Conservation (phyloP, 92 coral and sea anemone genomes). For the Epizoanthus scotinus region DNA sequence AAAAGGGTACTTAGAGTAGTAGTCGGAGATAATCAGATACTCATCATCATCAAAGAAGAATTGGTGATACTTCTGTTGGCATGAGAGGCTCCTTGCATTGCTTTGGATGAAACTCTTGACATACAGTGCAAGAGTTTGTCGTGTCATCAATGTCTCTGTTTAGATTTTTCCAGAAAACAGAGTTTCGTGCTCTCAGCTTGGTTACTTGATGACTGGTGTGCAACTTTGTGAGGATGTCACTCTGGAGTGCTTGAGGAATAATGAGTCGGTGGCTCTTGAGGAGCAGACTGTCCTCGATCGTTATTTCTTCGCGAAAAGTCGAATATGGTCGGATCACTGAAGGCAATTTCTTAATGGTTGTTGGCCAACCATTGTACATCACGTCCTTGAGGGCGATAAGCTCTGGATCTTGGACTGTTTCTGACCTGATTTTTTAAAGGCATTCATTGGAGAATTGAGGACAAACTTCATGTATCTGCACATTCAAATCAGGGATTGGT, state of each 20-base stretch:
- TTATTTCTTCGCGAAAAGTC: slow-evolving; percentile 37
- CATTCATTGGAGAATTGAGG: slow-evolving; percentile 31
- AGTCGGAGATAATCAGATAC: slow-evolving; percentile 47
- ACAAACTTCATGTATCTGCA: slow-evolving; percentile 34
- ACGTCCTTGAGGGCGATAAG: slow-evolving; percentile 11
- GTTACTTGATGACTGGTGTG: slow-evolving; percentile 56
- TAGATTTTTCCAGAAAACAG: slow-evolving; percentile 52
- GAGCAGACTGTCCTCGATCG: slow-evolving; percentile 34
- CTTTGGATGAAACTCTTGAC: slow-evolving; percentile 49
- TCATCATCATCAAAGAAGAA: slow-evolving; percentile 49
- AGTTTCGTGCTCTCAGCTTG: slow-evolving; percentile 52
- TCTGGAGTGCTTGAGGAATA: slow-evolving; percentile 6
- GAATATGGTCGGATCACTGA: slow-evolving; percentile 13
- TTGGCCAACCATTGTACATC: not conserved
- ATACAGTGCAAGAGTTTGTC: slow-evolving; percentile 31
- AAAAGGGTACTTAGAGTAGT: slow-evolving; percentile 56
- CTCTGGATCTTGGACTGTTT: slow-evolving; percentile 16
- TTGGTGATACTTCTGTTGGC: slow-evolving; percentile 63
- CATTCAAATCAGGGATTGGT: slow-evolving; percentile 15
- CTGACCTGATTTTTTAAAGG: slow-evolving; percentile 2
- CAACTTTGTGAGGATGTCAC: slow-evolving; percentile 25
- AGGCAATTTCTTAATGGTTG: not conserved
- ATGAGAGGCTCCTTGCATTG: slow-evolving; percentile 56
- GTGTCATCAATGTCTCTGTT: slow-evolving; percentile 60
- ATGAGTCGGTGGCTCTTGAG: slow-evolving; percentile 43